Evolutionary conservation across 2,888 invertebrate genomes (phyloP), one percentile per base, ranked within the genome.

Genomic region (Polydrusus cervinus): DNA sequence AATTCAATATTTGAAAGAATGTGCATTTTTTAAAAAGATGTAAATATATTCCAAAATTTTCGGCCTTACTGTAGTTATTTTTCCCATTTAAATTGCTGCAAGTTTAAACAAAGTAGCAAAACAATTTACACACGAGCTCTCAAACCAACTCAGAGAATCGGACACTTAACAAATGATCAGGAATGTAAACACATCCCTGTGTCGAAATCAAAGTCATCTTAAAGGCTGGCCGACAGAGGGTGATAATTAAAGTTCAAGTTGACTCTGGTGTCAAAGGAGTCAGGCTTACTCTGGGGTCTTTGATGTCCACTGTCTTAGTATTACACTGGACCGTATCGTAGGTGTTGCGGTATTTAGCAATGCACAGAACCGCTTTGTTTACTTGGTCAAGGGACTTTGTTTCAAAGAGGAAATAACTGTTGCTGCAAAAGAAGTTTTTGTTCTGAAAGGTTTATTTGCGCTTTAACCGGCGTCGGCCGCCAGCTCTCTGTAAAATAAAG

Each of bases 311-410:
- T 85, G 85, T 86, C 86, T 86, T 86, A 86, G 84, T 86, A 85
- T 86, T 85, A 86, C 86, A 83, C 81, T 20, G 69, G 84, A 85
- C 86, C 85, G 85, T 85, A 85, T 84, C 83, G 60, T 86, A 86
- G 86, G 86, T 86, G 86, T 86, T 86, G 87, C 83, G 86, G 86
- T 85, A 83, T 85, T 85, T 84, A 86, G 85, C 84, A 85, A 86
- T 85, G 86, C 85, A 86, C 86, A 83, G 84, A 82, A 60, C 57
- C 79, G 81, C 77, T 77, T 78, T 79, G 66, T 69, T 70, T 74
- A 64, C 45, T 70, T 71, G 55, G 47, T 49, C 73, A 25, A 43
- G 53, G 74, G 74, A 74, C 74, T 79, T 74, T 77, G 73, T 79
- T 78, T 79, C 80, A 77, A 80, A 78, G 78, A 65, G 73, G 66